Base-by-base conservation (phyloP, 2,888 invertebrate species). In the Noctua comes region DNA sequence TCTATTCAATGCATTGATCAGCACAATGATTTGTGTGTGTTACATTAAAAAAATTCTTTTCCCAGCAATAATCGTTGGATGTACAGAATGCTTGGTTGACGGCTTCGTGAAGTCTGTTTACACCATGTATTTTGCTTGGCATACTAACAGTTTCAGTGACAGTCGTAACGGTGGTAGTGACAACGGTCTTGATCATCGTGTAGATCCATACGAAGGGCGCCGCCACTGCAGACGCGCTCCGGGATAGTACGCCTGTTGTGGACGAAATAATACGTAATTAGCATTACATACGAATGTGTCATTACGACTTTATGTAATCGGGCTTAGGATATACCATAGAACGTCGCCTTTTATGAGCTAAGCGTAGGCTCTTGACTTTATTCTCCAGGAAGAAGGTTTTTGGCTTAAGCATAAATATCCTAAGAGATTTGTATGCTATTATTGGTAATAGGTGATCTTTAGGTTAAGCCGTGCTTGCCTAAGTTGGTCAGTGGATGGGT, bases 171-270 rank as follows among this genome's bases (percentile, higher is more conserved):
- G 95, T 96, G 43, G 95, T 96, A 59, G 95, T 96, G 69, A 96
- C 89, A 1, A 93, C 88, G 0, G 90, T 94, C 77, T 91, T 94
- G 84, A 96, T 90, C 46, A 94, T 24, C 0, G 92, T 90, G 89
- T 96, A 96, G 51, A 96, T 89, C 96, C 95, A 96, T 81, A 91
- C 90, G 92, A 96, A 95, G 0, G 96, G 96, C 36, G 95, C 93
- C 5, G 91, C 92, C 7, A 90, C 90, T 11, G 86, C 91, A 0
- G 94, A 85, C 3, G 94, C 94, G 6, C 94, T 82, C 48, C 90
- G 91, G 0, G 94, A 91, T 11, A 91, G 68, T 27, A 96, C 31
- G 64, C 94, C 91, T 5, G 91, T 96, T 96, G 93, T 2, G 88
- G 91, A 69, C 66, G 21, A 70, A 70, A 77, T 24, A 54, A 11